Conservation (phyloP, 2,797 vertebrate genomes). For the Lophotriccus pileatus region DNA sequence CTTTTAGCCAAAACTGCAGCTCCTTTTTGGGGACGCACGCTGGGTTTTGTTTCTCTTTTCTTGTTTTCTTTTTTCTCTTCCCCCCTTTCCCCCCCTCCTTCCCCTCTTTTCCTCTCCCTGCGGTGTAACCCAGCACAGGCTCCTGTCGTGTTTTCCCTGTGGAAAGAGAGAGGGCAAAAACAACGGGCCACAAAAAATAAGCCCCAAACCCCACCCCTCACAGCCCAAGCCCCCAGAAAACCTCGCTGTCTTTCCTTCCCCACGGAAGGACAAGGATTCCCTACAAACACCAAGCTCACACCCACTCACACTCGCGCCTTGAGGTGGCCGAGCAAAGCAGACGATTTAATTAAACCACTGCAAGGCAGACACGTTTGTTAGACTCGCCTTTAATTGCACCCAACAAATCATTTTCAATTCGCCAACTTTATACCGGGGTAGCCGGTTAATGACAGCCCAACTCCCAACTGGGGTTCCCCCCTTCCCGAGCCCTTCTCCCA, state of each 20-base stretch:
- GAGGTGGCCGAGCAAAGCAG: constrained; percentile 37
- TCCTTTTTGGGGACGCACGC: not conserved
- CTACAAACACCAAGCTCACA: not conserved
- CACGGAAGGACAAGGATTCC: not conserved
- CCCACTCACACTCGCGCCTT: not conserved
- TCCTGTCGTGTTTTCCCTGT: not conserved
- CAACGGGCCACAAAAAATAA: not conserved
- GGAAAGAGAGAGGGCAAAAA: not conserved
- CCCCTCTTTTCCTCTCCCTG: not conserved
- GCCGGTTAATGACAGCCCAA: not conserved
- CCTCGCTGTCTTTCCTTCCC: not conserved
- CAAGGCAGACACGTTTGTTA: constrained; percentile 18
- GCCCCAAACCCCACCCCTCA: too few species aligned
- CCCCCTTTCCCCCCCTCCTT: not conserved
- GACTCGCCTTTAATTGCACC: constrained; percentile 22
- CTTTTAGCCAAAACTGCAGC: not conserved
- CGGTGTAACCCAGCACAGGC: not conserved
- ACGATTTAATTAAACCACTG: constrained; percentile 38
- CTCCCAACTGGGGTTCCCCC: not conserved
- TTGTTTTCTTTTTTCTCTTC: not conserved
- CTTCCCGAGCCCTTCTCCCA: accelerated
- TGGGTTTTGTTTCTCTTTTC: not conserved
- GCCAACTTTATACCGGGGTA: not conserved
- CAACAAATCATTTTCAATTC: constrained; percentile 38
- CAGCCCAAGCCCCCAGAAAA: not conserved